phyloP scores from a whole-genome alignment of 2,113 vertebrate genomes.

The Xenopus laevis region DNA sequence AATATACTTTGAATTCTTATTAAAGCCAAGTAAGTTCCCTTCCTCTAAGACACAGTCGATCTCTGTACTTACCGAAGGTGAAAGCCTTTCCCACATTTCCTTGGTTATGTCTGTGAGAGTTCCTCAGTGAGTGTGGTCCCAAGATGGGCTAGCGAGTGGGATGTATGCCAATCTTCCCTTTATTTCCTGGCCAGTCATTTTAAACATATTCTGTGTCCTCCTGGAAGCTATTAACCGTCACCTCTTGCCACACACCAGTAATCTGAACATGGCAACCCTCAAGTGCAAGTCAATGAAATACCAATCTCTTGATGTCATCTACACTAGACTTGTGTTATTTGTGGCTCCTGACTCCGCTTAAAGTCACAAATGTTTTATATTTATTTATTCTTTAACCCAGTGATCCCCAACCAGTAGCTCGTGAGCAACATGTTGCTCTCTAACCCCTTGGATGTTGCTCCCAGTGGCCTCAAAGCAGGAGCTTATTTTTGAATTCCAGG shows the following conservation, averaged over 20 bases:
- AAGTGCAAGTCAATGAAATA: constrained; percentile 16
- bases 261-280: constrained; percentile 5
- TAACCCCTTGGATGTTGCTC: too few species aligned
- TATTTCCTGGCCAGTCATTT: constrained; percentile 21
- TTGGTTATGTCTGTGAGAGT: not conserved
- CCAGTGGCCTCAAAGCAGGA: too few species aligned
- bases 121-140: constrained; percentile 14
- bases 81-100: not conserved
- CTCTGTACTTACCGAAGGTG: too few species aligned
- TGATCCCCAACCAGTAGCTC: too few species aligned
- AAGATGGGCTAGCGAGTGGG: constrained; percentile 16
- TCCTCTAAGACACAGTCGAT: too few species aligned
- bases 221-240: constrained; percentile 25
- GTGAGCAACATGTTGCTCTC: too few species aligned
- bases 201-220: constrained; percentile 21
- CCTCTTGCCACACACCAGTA: constrained; percentile 9
- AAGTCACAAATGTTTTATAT: not conserved
- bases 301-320: not conserved
- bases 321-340: too few species aligned
- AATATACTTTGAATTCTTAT: too few species aligned
- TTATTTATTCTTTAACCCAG: not conserved
- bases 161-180: constrained; percentile 19
- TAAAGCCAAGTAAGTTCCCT: too few species aligned
- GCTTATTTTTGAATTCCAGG: too few species aligned
- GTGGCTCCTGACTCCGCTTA: not conserved